Conservation (phyloP, 2,113 vertebrate species). For the Pelecanoides urinatrix region DNA sequence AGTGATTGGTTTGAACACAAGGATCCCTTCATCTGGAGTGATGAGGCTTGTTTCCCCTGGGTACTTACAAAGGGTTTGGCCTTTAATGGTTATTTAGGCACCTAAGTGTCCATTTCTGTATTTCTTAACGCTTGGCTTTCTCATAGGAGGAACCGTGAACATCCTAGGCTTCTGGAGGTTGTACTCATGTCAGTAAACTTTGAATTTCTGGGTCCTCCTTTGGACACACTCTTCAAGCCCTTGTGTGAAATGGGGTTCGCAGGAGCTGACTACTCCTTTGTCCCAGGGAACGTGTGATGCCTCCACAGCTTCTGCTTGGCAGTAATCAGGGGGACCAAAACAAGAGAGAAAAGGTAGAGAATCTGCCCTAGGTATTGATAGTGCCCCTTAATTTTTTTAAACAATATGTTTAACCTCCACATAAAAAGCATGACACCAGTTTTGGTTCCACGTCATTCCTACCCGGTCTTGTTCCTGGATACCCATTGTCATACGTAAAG, state of each 20-base stretch:
- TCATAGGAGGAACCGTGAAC: neutral
- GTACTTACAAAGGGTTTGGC: neutral
- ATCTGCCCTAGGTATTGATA: neutral
- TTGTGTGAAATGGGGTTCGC: neutral
- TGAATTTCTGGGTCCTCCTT: neutral
- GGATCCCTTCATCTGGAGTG: neutral
- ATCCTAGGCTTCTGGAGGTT: neutral
- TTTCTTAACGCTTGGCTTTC: neutral
- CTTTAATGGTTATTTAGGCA: neutral
- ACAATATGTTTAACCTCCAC: neutral
- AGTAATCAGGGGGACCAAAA: neutral
- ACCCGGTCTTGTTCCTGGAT: neutral
- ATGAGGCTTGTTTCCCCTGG: neutral
- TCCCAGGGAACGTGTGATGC: neutral
- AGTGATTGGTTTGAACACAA: neutral
- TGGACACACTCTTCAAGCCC: neutral
- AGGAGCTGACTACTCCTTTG: neutral
- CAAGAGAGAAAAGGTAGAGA: neutral
- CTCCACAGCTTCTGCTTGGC: neutral
- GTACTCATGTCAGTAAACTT: neutral
- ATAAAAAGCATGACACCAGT: neutral
- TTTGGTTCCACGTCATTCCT: neutral
- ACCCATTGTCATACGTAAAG: fast-evolving
- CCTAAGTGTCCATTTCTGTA: neutral
- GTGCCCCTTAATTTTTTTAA: neutral